Conservation (phyloP, 2,797 vertebrate genomes). For the Lithobates sylvaticus region DNA sequence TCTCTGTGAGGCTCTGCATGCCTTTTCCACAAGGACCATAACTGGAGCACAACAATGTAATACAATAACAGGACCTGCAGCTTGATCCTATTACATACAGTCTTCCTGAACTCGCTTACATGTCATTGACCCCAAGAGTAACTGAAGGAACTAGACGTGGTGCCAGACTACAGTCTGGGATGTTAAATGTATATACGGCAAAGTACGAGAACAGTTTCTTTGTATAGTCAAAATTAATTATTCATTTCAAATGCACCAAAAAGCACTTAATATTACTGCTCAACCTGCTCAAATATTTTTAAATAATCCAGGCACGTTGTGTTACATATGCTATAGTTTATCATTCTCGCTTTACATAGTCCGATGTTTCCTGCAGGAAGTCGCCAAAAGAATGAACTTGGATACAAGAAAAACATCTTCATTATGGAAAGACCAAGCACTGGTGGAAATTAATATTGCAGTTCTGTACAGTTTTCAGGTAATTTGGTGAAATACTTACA, state of each 20-base stretch:
- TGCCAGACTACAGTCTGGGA: neutral
- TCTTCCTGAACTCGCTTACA: too few relatives aligned
- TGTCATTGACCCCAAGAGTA: too few relatives aligned
- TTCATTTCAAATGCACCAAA: neutral
- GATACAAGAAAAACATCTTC: conserved; percentile 96
- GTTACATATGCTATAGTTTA: conserved; percentile 23
- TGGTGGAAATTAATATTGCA: conserved; percentile 98
- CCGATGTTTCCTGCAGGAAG: conserved; percentile 79
- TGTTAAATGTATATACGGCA: neutral
- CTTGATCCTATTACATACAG: too few relatives aligned
- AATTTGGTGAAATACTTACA: neutral
- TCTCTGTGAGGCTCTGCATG: too few relatives aligned
- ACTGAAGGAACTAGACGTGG: neutral
- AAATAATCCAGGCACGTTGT: conserved; percentile 22
- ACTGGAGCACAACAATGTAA: too few relatives aligned
- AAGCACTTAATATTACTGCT: neutral
- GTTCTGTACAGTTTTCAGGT: conserved; percentile 98
- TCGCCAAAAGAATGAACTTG: conserved; percentile 91
- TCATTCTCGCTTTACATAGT: conserved; percentile 18
- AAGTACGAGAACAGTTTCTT: neutral
- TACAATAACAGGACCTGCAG: too few relatives aligned
- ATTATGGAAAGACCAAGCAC: conserved; percentile 95
- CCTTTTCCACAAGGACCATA: too few relatives aligned
- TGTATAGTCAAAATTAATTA: neutral
- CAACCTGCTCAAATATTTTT: neutral